phyloP scores from a whole-genome alignment of 2,113 vertebrate species.

The Percina caprodes region DNA sequence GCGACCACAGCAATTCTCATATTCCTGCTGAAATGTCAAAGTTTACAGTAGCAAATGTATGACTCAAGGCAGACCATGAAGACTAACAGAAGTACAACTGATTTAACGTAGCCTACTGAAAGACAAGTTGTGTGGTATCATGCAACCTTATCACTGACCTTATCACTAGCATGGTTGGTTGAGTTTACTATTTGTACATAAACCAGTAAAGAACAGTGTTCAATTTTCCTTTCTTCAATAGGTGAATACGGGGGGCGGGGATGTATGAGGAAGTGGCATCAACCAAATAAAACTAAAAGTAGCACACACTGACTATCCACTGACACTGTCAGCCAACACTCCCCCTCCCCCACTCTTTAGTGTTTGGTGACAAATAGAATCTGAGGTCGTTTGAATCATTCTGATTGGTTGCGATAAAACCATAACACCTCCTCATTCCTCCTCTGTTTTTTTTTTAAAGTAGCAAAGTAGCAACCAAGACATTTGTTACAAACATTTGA shows the following conservation, averaged over 20 bases:
- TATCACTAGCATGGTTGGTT: neutral
- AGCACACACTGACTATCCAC: neutral
- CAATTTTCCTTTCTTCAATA: too few relatives aligned
- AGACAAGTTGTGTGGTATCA: slow-evolving; percentile 24
- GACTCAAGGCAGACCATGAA: neutral
- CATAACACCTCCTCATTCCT: too few relatives aligned
- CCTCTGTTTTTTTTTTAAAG: too few relatives aligned
- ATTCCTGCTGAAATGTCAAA: neutral
- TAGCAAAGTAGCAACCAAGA: too few relatives aligned
- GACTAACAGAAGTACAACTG: neutral
- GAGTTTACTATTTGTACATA: slow-evolving; percentile 10
- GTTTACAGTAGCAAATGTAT: neutral
- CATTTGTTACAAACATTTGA: too few relatives aligned
- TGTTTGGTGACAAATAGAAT: neutral
- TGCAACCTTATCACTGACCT: slow-evolving; percentile 22
- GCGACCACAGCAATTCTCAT: neutral
- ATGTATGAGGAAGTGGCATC: neutral
- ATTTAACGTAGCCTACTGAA: neutral
- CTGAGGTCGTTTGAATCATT: too few relatives aligned
- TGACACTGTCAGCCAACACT: neutral
- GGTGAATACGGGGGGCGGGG: neutral
- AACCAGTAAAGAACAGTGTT: neutral
- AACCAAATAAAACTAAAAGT: neutral
- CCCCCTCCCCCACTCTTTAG: neutral
- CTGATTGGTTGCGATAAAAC: too few relatives aligned